Base-by-base conservation (phyloP, 2,797 vertebrate species). In the Leucoraja ocellata region DNA sequence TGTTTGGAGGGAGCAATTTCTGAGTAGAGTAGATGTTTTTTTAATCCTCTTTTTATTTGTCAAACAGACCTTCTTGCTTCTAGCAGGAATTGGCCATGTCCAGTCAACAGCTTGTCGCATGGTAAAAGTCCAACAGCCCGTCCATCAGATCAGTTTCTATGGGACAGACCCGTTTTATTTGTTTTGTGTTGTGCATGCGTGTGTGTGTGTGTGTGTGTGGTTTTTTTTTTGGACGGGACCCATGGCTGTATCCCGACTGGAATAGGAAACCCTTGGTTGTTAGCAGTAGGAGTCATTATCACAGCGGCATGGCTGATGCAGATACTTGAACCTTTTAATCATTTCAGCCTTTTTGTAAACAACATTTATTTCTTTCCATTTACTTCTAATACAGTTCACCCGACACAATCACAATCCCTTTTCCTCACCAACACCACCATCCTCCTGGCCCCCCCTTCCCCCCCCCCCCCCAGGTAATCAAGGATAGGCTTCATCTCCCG, bases 1-100 rank as follows among this genome's bases (percentile, higher is more conserved):
- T 74, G 32, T 74, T 91, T 91, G 61, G 90, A 92, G 90, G 73
- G 90, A 92, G 68, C 61, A 88, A 76, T 74, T 91, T 91, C 71
- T 54, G 90, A 74, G 73, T 91, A 13, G 68, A 91, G 39, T 4
- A 83, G 25, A 58, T 61, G 32, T 91, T 39, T 91, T 91, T 74
- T 73, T 32, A 68, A 39, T 74, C 18, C 36, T 80, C 36, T 32
- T 36, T 80, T 32, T 80, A 39, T 80, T 32, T 39, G 78, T n/a
- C n/a, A 39, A 39, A 18, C 54, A 91, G 71, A 54, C 39, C 11
- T 10, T 58, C 39, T 54, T 76, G 73, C 71, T 76, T 92, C 88
- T 14, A 18, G 68, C 90, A 91, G 68, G 90, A 74, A 91, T 46
- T 46, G 68, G 90, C 68, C 39, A 7, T 46, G 13, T 88, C 61